Evolutionary conservation across 2,888 invertebrate species (phyloP).

Genomic region (Adela reaumurella): DNA sequence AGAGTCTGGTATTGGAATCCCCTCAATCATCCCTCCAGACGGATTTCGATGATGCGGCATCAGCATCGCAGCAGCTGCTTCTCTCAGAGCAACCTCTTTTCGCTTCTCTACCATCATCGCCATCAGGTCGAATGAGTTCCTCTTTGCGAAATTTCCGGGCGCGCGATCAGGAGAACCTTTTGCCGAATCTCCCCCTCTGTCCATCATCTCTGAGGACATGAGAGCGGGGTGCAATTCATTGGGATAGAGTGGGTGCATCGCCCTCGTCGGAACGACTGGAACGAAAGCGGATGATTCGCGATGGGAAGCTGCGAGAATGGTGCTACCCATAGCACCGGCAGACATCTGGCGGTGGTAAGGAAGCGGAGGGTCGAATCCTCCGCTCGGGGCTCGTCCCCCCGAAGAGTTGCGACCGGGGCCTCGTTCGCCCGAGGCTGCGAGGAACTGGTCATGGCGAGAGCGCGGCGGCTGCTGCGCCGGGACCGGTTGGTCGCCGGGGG

Average conservation of each 20-base stretch:
- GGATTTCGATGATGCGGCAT: slow-evolving; percentile 56
- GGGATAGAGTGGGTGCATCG: slow-evolving; percentile 69
- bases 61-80: slow-evolving; percentile 67
- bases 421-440: slow-evolving; percentile 52
- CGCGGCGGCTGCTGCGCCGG: slow-evolving; percentile 37
- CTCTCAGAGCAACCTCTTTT: slow-evolving; percentile 73
- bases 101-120: slow-evolving; percentile 89
- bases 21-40: slow-evolving; percentile 45
- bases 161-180: slow-evolving; percentile 51
- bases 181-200: slow-evolving; percentile 38
- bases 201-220: slow-evolving; percentile 56
- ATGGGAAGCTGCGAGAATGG: slow-evolving; percentile 48
- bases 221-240: slow-evolving; percentile 68
- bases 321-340: slow-evolving; percentile 33
- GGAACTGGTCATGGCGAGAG: slow-evolving; percentile 60
- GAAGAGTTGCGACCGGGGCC: slow-evolving; percentile 41
- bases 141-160: slow-evolving; percentile 35
- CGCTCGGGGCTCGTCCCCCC: slow-evolving; percentile 46
- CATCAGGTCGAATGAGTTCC: slow-evolving; percentile 73
- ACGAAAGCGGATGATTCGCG: slow-evolving; percentile 84
- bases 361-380: slow-evolving; percentile 60
- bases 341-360: slow-evolving; percentile 66
- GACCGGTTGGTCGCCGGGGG: slow-evolving; percentile 39
- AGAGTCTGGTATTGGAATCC: slow-evolving; percentile 50
- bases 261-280: slow-evolving; percentile 79